These are phyloP conservation scores for Geodia barretti DNA, from an alignment of 37 sponge, comb jelly and placozoan genomes.

Conservation along the genomic window DNA sequence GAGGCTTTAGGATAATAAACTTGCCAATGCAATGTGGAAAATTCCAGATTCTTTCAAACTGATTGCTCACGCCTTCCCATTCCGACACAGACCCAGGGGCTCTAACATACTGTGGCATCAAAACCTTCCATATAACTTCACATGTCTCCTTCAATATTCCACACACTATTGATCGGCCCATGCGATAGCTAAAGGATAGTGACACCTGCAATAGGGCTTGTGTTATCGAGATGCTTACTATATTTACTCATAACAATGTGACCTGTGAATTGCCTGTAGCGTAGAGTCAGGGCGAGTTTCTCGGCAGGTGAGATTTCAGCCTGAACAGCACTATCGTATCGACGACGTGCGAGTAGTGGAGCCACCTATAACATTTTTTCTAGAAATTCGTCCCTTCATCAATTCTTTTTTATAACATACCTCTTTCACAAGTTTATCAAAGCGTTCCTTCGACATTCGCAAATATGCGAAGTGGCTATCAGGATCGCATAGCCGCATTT, in stretches of 20 bases:
- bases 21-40: slow-evolving; percentile 43
- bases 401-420: neutral
- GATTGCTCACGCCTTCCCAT: slow-evolving; percentile 17
- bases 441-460: slow-evolving; percentile 36
- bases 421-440: slow-evolving; percentile 30
- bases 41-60: slow-evolving; percentile 33
- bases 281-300: slow-evolving; percentile 48
- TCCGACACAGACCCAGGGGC: slow-evolving; percentile 10
- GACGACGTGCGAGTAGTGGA: neutral
- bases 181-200: slow-evolving; percentile 45
- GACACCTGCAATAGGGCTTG: slow-evolving; percentile 13
- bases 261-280: slow-evolving; percentile 51
- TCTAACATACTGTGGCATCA: slow-evolving; percentile 20
- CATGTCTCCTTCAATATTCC: slow-evolving; percentile 53
- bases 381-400: neutral
- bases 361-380: neutral
- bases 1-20: no score
- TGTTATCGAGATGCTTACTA: neutral
- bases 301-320: slow-evolving; percentile 40
- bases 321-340: neutral
- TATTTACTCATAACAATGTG: neutral
- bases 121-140: slow-evolving; percentile 35
- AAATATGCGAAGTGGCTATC: slow-evolving; percentile 20
- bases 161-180: slow-evolving; percentile 50
- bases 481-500: slow-evolving; percentile 16